These are phyloP conservation scores for Ceratoteleas bidentatus DNA, from an alignment of 1,140 invertebrate species.

Conservation along the genomic window DNA sequence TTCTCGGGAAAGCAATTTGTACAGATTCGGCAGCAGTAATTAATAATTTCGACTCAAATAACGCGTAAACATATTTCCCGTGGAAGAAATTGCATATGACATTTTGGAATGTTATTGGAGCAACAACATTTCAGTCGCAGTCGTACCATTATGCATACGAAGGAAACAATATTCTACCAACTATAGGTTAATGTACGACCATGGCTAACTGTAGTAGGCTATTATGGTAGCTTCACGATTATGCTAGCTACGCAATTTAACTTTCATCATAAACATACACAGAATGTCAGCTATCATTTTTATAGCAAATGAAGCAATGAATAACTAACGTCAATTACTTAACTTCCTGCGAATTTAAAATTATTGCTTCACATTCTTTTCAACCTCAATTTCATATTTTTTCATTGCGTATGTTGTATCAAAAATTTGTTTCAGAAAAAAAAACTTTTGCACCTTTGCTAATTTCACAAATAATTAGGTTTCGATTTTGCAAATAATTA, in stretches of 20 bases:
- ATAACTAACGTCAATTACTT: conserved; percentile 18
- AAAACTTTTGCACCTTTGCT: too few relatives aligned
- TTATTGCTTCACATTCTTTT: too few relatives aligned
- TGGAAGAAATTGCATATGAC: conserved; percentile 45
- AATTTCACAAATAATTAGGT: too few relatives aligned
- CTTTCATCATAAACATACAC: conserved; percentile 41
- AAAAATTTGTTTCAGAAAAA: too few relatives aligned
- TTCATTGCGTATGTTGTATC: too few relatives aligned
- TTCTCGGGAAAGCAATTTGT: not conserved
- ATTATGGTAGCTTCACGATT: conserved; percentile 47
- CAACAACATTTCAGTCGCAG: conserved; percentile 46
- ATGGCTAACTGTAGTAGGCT: conserved; percentile 34
- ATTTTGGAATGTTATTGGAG: conserved; percentile 44
- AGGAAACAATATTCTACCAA: conserved; percentile 37
- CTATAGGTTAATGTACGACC: conserved; percentile 27
- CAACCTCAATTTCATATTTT: too few relatives aligned
- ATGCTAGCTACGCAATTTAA: conserved; percentile 35
- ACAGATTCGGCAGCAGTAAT: conserved; percentile 3
- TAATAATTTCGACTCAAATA: conserved; percentile 24
- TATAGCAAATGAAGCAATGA: conserved; percentile 15
- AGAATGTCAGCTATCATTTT: conserved; percentile 8
- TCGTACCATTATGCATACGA: conserved; percentile 44
- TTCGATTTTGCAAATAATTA: not conserved
- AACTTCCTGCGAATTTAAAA: too few relatives aligned
- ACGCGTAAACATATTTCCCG: conserved; percentile 24